Conservation (phyloP, 2,888 invertebrate genomes). For the Euclidia mi region DNA sequence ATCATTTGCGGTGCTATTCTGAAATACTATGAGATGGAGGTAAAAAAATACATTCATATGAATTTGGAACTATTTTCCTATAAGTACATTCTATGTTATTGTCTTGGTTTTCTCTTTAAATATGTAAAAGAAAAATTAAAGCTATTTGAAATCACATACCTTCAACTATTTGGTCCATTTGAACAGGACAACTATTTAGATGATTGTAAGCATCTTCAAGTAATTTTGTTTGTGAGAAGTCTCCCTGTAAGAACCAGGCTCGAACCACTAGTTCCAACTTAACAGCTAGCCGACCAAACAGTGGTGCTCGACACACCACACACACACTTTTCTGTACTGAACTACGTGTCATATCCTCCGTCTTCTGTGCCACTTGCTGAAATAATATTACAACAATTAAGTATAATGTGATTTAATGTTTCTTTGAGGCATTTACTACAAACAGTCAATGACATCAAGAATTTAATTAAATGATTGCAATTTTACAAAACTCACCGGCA, state of each 20-base stretch:
- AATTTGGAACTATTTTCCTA: too few relatives aligned
- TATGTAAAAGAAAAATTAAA: too few relatives aligned
- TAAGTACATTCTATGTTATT: too few relatives aligned
- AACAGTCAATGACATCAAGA: too few relatives aligned
- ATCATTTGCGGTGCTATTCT: too few relatives aligned
- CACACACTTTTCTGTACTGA: slow-evolving; percentile 99
- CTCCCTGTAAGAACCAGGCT: slow-evolving; percentile 98
- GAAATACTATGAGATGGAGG: too few relatives aligned
- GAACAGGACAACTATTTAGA: slow-evolving; percentile 95
- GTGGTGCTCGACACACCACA: slow-evolving; percentile 96
- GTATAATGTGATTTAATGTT: too few relatives aligned
- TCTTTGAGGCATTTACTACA: too few relatives aligned
- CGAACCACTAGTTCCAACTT: slow-evolving; percentile 99
- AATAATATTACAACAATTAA: slow-evolving; percentile 19
- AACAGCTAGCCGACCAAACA: slow-evolving; percentile 98
- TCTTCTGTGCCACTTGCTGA: slow-evolving; percentile 97
- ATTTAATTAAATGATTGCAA: too few relatives aligned
- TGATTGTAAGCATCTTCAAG: slow-evolving; percentile 98
- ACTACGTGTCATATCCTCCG: slow-evolving; percentile 98
- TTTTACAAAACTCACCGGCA: too few relatives aligned
- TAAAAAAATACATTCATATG: too few relatives aligned
- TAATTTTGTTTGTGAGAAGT: slow-evolving; percentile 96
- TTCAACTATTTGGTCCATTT: slow-evolving; percentile 86
- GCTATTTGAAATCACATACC: slow-evolving; percentile 62
- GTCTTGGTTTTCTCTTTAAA: too few relatives aligned